Conservation (phyloP, 2,113 vertebrate genomes). For the Acanthochromis polyacanthus region DNA sequence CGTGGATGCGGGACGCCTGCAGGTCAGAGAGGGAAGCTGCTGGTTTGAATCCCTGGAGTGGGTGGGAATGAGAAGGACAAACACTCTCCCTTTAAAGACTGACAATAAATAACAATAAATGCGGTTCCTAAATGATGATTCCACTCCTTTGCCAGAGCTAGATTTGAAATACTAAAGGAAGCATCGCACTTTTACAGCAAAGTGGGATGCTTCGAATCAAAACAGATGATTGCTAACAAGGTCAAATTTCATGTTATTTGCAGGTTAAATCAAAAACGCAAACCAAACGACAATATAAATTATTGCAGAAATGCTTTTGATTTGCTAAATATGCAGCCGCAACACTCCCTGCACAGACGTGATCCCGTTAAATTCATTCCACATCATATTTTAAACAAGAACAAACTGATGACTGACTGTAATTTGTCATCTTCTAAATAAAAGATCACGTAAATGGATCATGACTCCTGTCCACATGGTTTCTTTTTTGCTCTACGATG, state of each 20-base stretch:
- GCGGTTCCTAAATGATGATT: background rate
- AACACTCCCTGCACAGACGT: background rate
- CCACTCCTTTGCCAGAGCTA: background rate
- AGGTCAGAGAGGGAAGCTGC: slow-evolving; percentile 28
- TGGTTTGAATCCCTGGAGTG: slow-evolving; percentile 30
- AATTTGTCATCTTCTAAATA: background rate
- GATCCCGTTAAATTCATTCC: background rate
- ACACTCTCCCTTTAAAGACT: background rate
- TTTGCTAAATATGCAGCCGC: background rate
- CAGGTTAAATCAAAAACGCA: no score
- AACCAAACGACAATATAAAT: no score
- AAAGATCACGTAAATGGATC: background rate
- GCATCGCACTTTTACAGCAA: no score
- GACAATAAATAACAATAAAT: background rate
- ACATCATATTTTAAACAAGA: background rate
- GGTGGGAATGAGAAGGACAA: background rate
- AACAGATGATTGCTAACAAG: no score
- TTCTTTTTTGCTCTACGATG: no score
- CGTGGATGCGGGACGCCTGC: slow-evolving; percentile 3
- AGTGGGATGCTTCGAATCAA: no score
- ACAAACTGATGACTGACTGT: no score
- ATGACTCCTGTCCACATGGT: background rate
- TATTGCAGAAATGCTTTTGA: no score
- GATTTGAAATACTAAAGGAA: no score
- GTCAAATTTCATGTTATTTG: no score